These are phyloP conservation scores for Peromyscus polionotus DNA, from an alignment of 2,113 vertebrate species.

Conservation along the genomic window DNA sequence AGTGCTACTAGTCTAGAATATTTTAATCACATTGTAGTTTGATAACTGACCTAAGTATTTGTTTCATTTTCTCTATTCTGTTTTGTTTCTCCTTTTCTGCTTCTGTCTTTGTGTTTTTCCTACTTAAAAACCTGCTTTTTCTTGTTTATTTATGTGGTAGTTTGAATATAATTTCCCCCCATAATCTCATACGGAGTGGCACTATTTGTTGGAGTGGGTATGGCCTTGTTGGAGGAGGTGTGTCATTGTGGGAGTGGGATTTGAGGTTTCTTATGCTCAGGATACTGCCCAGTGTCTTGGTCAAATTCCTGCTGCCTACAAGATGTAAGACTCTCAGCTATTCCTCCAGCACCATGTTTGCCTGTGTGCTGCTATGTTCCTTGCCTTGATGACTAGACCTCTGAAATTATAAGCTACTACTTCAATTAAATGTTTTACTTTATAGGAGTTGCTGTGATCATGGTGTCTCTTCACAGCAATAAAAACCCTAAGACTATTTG, in stretches of 20 bases:
- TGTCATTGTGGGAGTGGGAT: too few species aligned
- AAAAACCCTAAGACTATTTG: not conserved
- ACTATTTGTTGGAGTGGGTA: too few species aligned
- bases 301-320: not conserved
- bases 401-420: not conserved
- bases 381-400: not conserved
- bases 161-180: not conserved
- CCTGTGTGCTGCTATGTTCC: not conserved
- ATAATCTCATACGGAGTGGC: too few species aligned
- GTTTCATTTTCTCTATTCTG: not conserved
- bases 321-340: not conserved
- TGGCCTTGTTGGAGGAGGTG: too few species aligned
- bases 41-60: slow-evolving; percentile 5
- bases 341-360: not conserved
- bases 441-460: not conserved
- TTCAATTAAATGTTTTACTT: not conserved
- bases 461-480: not conserved
- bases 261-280: too few species aligned
- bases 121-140: not conserved
- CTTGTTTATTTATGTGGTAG: not conserved
- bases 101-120: not conserved
- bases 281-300: too few species aligned
- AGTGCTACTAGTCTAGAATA: not conserved
- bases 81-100: not conserved
- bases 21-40: not conserved